These are phyloP conservation scores for Acipenser ruthenus DNA, from an alignment of 2,797 vertebrate species.

Conservation along the genomic window DNA sequence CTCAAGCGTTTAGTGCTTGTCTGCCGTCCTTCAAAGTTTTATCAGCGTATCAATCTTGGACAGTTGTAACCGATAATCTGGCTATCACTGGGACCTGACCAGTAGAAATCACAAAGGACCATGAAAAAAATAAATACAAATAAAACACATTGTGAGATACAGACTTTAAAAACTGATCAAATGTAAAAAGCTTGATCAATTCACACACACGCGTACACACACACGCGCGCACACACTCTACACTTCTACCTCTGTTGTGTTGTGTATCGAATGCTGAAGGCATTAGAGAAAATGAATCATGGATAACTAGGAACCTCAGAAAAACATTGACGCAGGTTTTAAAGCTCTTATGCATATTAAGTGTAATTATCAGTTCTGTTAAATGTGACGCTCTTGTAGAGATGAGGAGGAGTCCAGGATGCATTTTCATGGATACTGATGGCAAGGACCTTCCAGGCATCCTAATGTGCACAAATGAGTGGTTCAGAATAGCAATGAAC, in stretches of 20 bases:
- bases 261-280: slow-evolving; percentile 1
- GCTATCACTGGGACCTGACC: not conserved
- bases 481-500: too few relatives aligned
- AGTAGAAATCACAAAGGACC: not conserved
- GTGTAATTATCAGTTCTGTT: not conserved
- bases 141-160: slow-evolving; percentile 13
- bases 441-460: too few relatives aligned
- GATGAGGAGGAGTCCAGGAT: not conserved
- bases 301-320: not conserved
- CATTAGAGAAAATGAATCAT: not conserved
- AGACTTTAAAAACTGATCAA: slow-evolving; percentile 23
- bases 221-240: not conserved
- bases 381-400: not conserved
- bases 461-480: too few relatives aligned
- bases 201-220: slow-evolving; percentile 8
- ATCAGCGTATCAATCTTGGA: not conserved
- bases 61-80: not conserved
- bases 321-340: not conserved
- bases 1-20: not conserved
- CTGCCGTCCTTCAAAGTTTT: slow-evolving; percentile 1
- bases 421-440: not conserved
- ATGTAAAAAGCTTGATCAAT: slow-evolving; percentile 41
- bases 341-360: not conserved
- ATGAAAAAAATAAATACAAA: slow-evolving; percentile 1
- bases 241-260: not conserved